phyloP scores from a whole-genome alignment of 2,888 invertebrate genomes.

The Sminthurinus aureus region DNA sequence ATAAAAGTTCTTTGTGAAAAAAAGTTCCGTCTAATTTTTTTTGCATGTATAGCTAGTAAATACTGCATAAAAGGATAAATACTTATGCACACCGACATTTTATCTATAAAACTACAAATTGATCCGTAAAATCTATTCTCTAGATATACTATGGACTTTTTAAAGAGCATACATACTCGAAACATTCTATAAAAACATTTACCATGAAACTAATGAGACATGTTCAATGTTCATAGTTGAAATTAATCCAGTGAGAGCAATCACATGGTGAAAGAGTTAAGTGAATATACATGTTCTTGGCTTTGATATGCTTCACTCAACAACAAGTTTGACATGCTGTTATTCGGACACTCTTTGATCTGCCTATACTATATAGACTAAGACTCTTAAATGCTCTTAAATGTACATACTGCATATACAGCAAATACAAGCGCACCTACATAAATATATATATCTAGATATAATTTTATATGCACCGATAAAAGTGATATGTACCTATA shows the following conservation, averaged over 20 bases:
- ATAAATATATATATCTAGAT: not conserved
- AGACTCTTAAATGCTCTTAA: not conserved
- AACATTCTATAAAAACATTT: not conserved
- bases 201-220: slow-evolving; percentile 37
- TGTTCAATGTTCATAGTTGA: slow-evolving; percentile 17
- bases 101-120: too few species aligned
- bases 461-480: too few species aligned
- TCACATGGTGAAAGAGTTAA: slow-evolving; percentile 33
- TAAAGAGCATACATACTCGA: too few species aligned
- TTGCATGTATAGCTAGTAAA: too few species aligned
- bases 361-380: not conserved
- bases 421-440: not conserved
- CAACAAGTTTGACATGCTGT: not conserved
- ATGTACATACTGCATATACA: too few species aligned
- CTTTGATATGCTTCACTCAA: slow-evolving; percentile 35
- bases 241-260: slow-evolving; percentile 35
- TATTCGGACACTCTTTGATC: not conserved
- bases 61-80: too few species aligned
- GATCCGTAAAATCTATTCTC: too few species aligned
- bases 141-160: too few species aligned
- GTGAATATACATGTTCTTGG: slow-evolving; percentile 32
- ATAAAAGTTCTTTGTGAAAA: too few species aligned
- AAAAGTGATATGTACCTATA: too few species aligned
- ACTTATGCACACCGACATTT: too few species aligned
- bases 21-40: too few species aligned